Percentiles rank a stretch among this genome's conserved stretches.
Evolutionary conservation across 2,113 vertebrate species (phyloP).

Genomic region (Oreochromis aureus): DNA sequence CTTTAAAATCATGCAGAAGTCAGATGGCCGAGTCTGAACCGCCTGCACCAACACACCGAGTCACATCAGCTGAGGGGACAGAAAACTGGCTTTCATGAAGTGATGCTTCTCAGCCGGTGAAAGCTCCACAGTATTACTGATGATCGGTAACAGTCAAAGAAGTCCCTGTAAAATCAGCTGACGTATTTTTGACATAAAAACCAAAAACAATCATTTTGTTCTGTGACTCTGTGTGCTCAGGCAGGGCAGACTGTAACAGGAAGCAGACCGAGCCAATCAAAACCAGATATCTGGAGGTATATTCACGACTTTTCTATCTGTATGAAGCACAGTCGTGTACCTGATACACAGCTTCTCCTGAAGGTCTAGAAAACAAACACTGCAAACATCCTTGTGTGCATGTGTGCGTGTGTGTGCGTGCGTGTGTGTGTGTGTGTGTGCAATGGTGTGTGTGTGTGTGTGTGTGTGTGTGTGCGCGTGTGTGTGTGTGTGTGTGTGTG

Average conservation of each 20-base stretch:
- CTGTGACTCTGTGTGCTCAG: background rate
- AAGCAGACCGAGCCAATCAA: background rate
- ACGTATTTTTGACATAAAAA: accelerated
- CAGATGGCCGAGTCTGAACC: background rate
- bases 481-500: too few species aligned
- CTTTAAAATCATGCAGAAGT: background rate
- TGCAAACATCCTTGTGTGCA: background rate
- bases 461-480: too few species aligned
- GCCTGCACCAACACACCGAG: background rate
- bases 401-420: too few species aligned
- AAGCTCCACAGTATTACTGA: background rate
- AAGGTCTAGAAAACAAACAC: background rate
- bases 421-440: too few species aligned
- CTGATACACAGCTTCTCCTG: background rate
- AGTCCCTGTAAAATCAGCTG: background rate
- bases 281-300: background rate
- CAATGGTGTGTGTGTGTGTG: too few species aligned
- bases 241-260: background rate
- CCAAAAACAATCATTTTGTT: background rate
- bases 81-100: background rate
- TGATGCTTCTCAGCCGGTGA: background rate
- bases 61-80: background rate
- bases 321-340: background rate
- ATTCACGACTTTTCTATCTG: background rate
- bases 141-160: background rate